phyloP scores from a whole-genome alignment of 2,888 invertebrate species.

The Diaphora mendica region DNA sequence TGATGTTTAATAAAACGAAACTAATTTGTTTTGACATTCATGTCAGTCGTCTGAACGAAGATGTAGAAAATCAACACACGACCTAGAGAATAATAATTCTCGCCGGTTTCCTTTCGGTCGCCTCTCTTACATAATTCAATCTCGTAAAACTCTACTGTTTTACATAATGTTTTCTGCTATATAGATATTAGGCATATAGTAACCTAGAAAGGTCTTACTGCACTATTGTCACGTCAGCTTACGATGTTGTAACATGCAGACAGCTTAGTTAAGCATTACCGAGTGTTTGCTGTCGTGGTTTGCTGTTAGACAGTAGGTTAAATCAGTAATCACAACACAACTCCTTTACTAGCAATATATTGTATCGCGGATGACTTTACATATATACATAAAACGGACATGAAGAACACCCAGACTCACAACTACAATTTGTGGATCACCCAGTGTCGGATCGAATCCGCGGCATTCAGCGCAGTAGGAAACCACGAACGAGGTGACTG shows the following conservation, averaged over 20 bases:
- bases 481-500: no score
- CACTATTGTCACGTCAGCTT: no score
- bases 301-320: neutral
- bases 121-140: neutral
- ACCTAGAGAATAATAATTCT: neutral
- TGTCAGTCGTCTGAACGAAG: neutral
- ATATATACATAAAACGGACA: no score
- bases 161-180: neutral
- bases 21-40: neutral
- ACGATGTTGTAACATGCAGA: neutral
- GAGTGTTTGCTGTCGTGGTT: neutral
- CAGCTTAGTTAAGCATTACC: neutral
- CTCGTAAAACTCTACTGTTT: neutral
- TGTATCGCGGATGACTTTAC: no score
- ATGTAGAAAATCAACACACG: neutral
- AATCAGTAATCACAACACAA: no score
- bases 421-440: no score
- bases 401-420: no score
- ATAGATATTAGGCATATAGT: neutral
- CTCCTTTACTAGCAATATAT: no score
- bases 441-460: no score
- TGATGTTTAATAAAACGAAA: neutral
- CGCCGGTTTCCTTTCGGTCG: neutral
- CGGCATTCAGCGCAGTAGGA: no score
- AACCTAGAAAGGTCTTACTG: no score